Percentiles rank a stretch among this genome's conserved stretches.
phyloP scores from a whole-genome alignment of 2,888 invertebrate species.

The Rhogogaster chlorosoma region DNA sequence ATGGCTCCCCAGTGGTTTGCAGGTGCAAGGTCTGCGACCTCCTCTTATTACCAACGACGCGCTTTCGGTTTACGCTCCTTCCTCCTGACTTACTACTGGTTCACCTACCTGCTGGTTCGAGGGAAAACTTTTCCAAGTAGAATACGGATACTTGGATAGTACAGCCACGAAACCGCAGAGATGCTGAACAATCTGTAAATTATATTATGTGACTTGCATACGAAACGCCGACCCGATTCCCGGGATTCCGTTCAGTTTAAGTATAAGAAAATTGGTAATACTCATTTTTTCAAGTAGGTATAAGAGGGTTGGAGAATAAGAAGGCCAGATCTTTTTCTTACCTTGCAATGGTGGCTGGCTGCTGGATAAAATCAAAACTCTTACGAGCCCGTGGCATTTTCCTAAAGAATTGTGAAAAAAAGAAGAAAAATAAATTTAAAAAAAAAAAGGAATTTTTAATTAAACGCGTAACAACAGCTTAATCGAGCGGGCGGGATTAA shows the following conservation, averaged over 20 bases:
- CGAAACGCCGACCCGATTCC: neutral
- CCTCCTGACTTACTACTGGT: slow-evolving; percentile 14
- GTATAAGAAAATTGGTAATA: neutral
- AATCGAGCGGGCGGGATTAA: slow-evolving; percentile 73
- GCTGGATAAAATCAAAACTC: slow-evolving; percentile 21
- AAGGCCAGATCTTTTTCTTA: neutral
- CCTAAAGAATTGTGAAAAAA: neutral
- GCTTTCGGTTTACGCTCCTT: slow-evolving; percentile 32
- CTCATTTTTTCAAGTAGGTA: neutral
- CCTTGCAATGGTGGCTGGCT: neutral
- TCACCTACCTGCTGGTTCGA: slow-evolving; percentile 24
- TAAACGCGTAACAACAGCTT: slow-evolving; percentile 73
- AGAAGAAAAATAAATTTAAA: slow-evolving; percentile 7
- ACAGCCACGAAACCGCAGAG: slow-evolving; percentile 34
- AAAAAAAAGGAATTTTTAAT: slow-evolving; percentile 71
- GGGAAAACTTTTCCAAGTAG: slow-evolving; percentile 40
- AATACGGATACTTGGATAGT: slow-evolving; percentile 26
- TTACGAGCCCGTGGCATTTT: slow-evolving; percentile 6
- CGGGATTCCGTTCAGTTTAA: too few species aligned
- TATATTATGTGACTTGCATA: neutral
- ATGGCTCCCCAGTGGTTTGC: slow-evolving; percentile 48
- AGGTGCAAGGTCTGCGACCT: slow-evolving; percentile 48
- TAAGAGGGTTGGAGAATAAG: neutral
- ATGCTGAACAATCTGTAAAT: slow-evolving; percentile 26
- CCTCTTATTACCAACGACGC: slow-evolving; percentile 46